These are phyloP conservation scores for Raja brachyura DNA, from an alignment of 2,113 vertebrate genomes.

Conservation along the genomic window DNA sequence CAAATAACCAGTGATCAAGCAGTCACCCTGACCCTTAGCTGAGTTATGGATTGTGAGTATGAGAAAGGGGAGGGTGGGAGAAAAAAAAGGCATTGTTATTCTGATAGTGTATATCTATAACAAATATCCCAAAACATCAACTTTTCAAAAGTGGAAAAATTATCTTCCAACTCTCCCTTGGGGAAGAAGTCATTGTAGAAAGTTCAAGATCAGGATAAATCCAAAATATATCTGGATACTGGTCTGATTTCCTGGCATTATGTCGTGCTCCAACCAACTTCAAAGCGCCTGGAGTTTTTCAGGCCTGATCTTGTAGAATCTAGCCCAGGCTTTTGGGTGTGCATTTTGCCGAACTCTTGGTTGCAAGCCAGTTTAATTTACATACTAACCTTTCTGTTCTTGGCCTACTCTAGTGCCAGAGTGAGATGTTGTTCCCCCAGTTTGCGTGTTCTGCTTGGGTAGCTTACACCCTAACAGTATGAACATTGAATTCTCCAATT, in stretches of 20 bases:
- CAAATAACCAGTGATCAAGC: background rate
- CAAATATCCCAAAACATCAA: background rate
- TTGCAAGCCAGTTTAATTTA: too few relatives aligned
- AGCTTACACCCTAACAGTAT: too few relatives aligned
- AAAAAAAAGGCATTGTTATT: background rate
- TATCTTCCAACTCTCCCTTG: background rate
- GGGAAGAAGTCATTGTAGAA: background rate
- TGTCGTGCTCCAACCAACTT: background rate
- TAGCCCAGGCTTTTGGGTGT: background rate
- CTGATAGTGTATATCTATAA: background rate
- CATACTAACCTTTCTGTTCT: too few relatives aligned
- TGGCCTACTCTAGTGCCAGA: too few relatives aligned
- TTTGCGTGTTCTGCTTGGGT: too few relatives aligned
- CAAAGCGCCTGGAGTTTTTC: background rate
- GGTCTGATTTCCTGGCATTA: background rate
- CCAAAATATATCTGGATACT: background rate
- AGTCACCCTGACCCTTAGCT: background rate
- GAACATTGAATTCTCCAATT: too few relatives aligned
- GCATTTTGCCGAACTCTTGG: too few relatives aligned
- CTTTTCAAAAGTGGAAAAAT: background rate
- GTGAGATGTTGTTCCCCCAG: too few relatives aligned
- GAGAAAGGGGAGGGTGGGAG: too few relatives aligned
- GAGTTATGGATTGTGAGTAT: too few relatives aligned
- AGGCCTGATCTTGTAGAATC: background rate
- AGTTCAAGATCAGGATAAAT: background rate